A percentile compares a stretch with the other conserved stretches of the same genome.
Evolutionary conservation across 2,797 vertebrate genomes (phyloP).

Genomic region (Protonibea diacanthus): DNA sequence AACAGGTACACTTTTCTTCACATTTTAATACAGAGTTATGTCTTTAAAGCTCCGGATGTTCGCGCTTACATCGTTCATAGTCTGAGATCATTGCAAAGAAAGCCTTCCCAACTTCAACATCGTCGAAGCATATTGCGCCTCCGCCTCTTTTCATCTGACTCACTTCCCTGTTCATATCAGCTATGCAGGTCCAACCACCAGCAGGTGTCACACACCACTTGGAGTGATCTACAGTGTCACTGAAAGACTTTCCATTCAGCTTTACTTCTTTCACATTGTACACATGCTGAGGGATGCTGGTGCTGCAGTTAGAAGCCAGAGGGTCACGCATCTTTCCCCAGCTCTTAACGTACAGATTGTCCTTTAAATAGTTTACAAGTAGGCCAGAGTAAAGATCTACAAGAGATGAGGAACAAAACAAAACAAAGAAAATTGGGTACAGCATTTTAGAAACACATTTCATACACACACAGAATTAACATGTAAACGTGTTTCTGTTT

Average conservation of each 20-base stretch:
- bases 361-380: background rate
- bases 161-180: constrained; percentile 72
- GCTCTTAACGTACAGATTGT: constrained; percentile 59
- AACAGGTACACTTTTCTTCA: too few species aligned
- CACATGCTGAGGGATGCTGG: constrained; percentile 38
- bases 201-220: constrained; percentile 66
- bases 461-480: too few species aligned
- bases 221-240: constrained; percentile 67
- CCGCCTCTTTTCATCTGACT: constrained; percentile 72
- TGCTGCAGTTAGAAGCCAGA: constrained; percentile 58
- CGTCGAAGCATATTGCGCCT: constrained; percentile 64
- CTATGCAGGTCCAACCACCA: constrained; percentile 57
- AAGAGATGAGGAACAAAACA: background rate
- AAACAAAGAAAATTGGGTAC: background rate
- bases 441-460: background rate
- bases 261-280: constrained; percentile 54
- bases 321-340: constrained; percentile 50
- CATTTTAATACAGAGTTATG: too few species aligned
- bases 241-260: accelerated
- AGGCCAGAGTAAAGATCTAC: constrained; percentile 75
- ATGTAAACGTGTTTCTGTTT: too few species aligned
- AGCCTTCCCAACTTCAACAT: constrained; percentile 1
- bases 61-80: constrained; percentile 10
- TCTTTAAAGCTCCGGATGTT: too few species aligned
- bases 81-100: background rate